These are phyloP conservation scores for Eupithecia abbreviata DNA, from an alignment of 2,888 invertebrate species.

Conservation along the genomic window DNA sequence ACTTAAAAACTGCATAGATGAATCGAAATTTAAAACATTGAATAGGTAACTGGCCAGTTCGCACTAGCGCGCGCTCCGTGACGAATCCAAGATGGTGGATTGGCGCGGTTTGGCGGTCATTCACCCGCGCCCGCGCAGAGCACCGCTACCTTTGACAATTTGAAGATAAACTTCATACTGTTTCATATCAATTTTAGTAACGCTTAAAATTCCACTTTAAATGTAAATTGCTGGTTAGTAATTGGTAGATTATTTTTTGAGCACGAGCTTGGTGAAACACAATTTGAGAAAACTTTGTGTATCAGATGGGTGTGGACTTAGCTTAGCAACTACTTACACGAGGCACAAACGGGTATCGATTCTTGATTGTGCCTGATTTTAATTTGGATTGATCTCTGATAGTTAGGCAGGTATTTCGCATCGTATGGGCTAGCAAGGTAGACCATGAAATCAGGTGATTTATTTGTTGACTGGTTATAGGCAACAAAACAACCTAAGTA, in stretches of 20 bases:
- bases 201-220: constrained; percentile 6
- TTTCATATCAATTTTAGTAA: constrained; percentile 30
- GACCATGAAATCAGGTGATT: not conserved
- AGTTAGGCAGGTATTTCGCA: not conserved
- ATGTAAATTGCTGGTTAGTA: constrained; percentile 12
- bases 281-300: not conserved
- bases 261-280: not conserved
- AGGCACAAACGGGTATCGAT: constrained; percentile 21
- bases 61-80: constrained; percentile 75
- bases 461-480: not conserved
- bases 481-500: not conserved
- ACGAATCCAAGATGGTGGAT: constrained; percentile 80
- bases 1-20: not conserved
- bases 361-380: not conserved
- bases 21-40: constrained; percentile 28
- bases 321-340: constrained; percentile 7
- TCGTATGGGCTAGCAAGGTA: not conserved
- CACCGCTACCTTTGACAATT: constrained; percentile 64
- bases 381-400: not conserved
- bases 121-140: constrained; percentile 73
- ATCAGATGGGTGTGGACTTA: constrained; percentile 10
- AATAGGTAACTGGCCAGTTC: constrained; percentile 53
- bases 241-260: constrained; percentile 2
- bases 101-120: constrained; percentile 80
- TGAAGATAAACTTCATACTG: constrained; percentile 47